phyloP scores from a whole-genome alignment of 2,113 vertebrate species.

The Elgaria multicarinata region DNA sequence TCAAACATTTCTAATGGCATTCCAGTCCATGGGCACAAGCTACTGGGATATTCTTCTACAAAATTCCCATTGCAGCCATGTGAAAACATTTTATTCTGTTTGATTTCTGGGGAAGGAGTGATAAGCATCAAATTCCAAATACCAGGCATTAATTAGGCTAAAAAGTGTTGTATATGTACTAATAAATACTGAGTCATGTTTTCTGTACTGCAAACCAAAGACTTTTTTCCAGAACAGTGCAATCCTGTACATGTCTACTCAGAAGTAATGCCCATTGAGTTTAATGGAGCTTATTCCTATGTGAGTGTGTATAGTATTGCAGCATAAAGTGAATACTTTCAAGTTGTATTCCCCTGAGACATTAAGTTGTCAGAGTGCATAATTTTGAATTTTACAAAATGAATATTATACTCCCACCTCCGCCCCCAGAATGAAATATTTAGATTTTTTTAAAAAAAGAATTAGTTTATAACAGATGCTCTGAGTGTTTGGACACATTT shows the following conservation, averaged over 20 bases:
- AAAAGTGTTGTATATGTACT: neutral
- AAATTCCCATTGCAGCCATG: neutral
- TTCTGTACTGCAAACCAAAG: neutral
- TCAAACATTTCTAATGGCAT: too few relatives aligned
- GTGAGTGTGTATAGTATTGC: neutral
- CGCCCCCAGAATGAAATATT: conserved; percentile 45
- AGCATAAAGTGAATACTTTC: neutral
- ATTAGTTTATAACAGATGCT: conserved; percentile 67
- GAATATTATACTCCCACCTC: conserved; percentile 37
- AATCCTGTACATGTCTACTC: neutral
- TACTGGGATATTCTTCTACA: neutral
- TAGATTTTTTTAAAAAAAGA: conserved; percentile 52
- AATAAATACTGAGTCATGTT: neutral
- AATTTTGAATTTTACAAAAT: conserved; percentile 39
- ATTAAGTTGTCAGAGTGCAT: conserved; percentile 3
- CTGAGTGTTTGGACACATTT: conserved; percentile 66
- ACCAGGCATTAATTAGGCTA: neutral
- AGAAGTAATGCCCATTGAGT: neutral
- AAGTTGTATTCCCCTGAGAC: neutral
- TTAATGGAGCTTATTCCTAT: neutral
- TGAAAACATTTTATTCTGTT: neutral
- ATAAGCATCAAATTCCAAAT: neutral
- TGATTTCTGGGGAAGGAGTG: neutral
- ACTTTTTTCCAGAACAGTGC: neutral
- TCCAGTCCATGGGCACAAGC: neutral